These are phyloP conservation scores for Bettongia penicillata DNA, from an alignment of 2,113 vertebrate species.

Conservation along the genomic window DNA sequence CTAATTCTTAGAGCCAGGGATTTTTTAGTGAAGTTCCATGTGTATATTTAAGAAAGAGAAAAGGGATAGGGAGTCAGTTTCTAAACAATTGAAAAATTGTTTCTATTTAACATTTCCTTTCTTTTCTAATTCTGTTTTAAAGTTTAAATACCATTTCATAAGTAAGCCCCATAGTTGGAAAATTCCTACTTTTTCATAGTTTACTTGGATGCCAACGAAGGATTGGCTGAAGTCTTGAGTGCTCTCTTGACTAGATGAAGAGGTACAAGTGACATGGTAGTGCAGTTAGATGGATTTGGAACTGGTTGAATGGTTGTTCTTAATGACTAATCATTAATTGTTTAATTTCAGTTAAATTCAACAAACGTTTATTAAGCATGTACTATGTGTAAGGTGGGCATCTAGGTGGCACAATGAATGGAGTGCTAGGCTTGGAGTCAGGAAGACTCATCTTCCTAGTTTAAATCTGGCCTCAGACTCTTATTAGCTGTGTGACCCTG, in stretches of 20 bases:
- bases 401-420: neutral
- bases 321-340: neutral
- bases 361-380: neutral
- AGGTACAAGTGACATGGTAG: neutral
- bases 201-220: neutral
- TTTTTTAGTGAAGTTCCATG: neutral
- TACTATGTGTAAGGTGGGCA: neutral
- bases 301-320: neutral
- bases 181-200: neutral
- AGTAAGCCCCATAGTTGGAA: neutral
- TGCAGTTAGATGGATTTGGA: neutral
- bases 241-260: neutral
- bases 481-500: neutral
- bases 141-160: neutral
- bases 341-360: neutral
- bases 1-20: neutral
- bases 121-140: neutral
- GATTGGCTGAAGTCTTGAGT: neutral
- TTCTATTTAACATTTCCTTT: neutral
- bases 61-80: neutral
- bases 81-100: neutral
- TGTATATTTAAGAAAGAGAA: neutral
- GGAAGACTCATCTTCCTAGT: neutral
- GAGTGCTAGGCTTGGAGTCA: neutral
- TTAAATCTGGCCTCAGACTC: neutral